Conservation (phyloP, 2,888 invertebrate genomes). For the Trachelus tabidus region DNA sequence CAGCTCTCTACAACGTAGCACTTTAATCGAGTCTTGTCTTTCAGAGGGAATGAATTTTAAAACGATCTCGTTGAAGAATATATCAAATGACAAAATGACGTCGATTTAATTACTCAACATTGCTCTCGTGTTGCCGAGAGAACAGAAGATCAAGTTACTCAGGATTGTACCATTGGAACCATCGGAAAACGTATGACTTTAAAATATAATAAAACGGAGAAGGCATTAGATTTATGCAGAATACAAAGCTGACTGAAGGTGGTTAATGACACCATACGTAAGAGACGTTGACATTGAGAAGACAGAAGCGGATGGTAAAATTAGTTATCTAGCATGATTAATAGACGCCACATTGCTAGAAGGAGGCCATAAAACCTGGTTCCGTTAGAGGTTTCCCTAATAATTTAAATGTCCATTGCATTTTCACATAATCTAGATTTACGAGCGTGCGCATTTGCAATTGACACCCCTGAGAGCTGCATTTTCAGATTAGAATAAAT, state of each 20-base stretch:
- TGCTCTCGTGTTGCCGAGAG: not conserved
- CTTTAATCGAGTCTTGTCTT: not conserved
- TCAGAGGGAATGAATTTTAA: not conserved
- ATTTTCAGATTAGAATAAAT: not conserved
- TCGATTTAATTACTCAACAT: not conserved
- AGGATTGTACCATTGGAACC: not conserved
- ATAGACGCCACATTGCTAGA: not conserved
- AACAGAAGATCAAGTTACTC: not conserved
- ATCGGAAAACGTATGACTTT: not conserved
- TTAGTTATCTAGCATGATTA: constrained; percentile 4
- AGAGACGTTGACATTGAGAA: not conserved
- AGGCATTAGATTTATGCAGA: not conserved
- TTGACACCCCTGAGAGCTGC: not conserved
- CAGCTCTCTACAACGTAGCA: not conserved
- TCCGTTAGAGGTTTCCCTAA: not conserved
- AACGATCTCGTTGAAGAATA: not conserved
- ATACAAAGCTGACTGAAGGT: not conserved
- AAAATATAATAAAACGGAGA: not conserved
- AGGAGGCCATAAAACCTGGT: constrained; percentile 4
- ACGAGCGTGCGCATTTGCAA: constrained; percentile 20
- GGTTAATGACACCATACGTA: constrained; percentile 1
- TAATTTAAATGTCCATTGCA: not conserved
- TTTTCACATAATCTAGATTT: constrained; percentile 26
- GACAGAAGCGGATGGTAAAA: not conserved
- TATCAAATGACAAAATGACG: not conserved